These are phyloP conservation scores for Hirtodrosophila cameraria DNA, from an alignment of 2,888 invertebrate genomes.

Conservation along the genomic window DNA sequence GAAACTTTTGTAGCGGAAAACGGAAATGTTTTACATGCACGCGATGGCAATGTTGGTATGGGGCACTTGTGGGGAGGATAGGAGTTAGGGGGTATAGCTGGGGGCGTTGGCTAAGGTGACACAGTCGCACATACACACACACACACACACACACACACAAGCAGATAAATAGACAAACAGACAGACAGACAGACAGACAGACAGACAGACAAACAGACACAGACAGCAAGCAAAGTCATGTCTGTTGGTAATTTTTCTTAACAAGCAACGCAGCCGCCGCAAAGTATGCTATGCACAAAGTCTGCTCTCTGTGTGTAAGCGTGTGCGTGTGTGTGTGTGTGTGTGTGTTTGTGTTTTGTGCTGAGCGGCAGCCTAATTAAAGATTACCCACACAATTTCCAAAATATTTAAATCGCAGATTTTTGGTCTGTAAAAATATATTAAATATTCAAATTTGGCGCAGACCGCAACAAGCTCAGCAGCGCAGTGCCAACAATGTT, in stretches of 20 bases:
- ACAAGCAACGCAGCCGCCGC: slow-evolving; percentile 34
- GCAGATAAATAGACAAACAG: no score
- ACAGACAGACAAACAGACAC: neutral
- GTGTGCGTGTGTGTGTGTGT: slow-evolving; percentile 1
- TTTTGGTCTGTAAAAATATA: neutral
- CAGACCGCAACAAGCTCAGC: no score
- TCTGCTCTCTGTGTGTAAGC: slow-evolving; percentile 13
- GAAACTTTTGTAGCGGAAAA: slow-evolving; percentile 72
- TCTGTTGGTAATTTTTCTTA: slow-evolving; percentile 52
- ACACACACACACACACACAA: slow-evolving; percentile 21
- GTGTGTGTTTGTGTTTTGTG: slow-evolving; percentile 1
- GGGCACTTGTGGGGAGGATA: neutral
- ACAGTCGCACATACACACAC: neutral
- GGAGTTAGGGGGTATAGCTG: neutral
- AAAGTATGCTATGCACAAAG: slow-evolving; percentile 46
- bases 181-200: neutral
- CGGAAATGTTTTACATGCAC: slow-evolving; percentile 77
- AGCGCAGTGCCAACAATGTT: no score
- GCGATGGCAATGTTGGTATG: slow-evolving; percentile 32
- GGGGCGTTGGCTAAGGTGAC: slow-evolving; percentile 13
- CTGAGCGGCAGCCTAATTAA: slow-evolving; percentile 54
- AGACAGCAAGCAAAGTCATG: slow-evolving; percentile 55
- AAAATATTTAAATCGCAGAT: slow-evolving; percentile 12
- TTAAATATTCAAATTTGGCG: no score
- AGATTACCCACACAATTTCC: slow-evolving; percentile 28